Conservation (phyloP, 2,113 vertebrate genomes). For the Nymphicus hollandicus region DNA sequence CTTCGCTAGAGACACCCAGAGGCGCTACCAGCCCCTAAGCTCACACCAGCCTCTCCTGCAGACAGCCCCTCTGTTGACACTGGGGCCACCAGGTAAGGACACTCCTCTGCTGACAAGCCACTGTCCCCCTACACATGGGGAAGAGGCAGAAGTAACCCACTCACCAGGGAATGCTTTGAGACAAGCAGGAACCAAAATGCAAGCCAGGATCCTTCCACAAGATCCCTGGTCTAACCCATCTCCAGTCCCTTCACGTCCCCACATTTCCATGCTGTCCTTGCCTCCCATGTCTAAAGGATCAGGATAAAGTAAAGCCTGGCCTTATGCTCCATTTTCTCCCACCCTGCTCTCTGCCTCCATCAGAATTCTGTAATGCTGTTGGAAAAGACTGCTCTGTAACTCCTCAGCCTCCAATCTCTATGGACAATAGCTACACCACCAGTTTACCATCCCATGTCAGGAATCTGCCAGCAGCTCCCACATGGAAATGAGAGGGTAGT, state of each 20-base stretch:
- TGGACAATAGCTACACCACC: neutral
- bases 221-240: neutral
- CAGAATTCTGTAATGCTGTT: neutral
- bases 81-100: neutral
- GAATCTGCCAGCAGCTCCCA: neutral
- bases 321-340: neutral
- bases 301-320: neutral
- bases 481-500: neutral
- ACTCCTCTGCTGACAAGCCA: neutral
- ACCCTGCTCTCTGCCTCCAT: neutral
- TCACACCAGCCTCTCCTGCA: neutral
- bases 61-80: neutral
- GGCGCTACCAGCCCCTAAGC: neutral
- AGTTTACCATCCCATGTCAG: neutral
- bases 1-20: neutral
- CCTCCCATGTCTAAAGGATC: neutral
- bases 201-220: neutral
- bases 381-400: neutral
- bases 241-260: neutral
- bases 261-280: neutral
- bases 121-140: fast-evolving
- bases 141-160: neutral
- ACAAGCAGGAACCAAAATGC: neutral
- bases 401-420: neutral
- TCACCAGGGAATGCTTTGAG: neutral